Base-by-base conservation (phyloP, 2,888 invertebrate genomes). In the Lottia gigantea region DNA sequence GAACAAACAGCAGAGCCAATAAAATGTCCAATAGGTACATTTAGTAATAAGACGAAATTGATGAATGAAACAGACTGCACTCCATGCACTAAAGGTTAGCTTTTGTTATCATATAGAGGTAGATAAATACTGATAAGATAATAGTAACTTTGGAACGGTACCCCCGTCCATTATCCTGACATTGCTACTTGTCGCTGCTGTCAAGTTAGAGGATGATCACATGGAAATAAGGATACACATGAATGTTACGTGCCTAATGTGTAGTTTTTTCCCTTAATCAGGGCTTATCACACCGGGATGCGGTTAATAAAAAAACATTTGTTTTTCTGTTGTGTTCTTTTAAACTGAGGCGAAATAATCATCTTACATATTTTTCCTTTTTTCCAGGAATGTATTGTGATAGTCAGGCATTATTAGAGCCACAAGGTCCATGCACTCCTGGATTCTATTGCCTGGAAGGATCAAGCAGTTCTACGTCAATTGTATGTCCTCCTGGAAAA, bases 381-480 rank as follows among this genome's bases (percentile, higher is more conserved):
- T 31, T 2, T 40, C 40, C 75, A 85, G 85, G 85, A 0, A 82
- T 46, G 46, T 86, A 85, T 78, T 87, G 87, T 79, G 83, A 79
- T 64, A 71, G 71, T 64, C 76, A 78, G 26, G 83, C 76, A 4
- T 79, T 83, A 66, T 82, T 79, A 6, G 79, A 78, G 46, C 84
- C 85, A 0, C 75, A 80, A 19, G 86, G 81, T 3, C 75, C 68
- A 12, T 87, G 87, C 73, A 68, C 76, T 14, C 74, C 85, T 1
- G 87, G 87, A 12, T 87, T 79, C 74, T 87, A 84, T 75, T 87
- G 87, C 76, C 71, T 78, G 4, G 78, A 80, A 15, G 87, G 85
- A 4, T 85, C 86, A 0, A 76, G 71, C 64, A 79, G 73, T 40
- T 71, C 80, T 45, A 77, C 83, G 3, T 79, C 80, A 4, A 71